phyloP scores from a whole-genome alignment of 2,113 vertebrate genomes.

The Anser brachyrhynchus region DNA sequence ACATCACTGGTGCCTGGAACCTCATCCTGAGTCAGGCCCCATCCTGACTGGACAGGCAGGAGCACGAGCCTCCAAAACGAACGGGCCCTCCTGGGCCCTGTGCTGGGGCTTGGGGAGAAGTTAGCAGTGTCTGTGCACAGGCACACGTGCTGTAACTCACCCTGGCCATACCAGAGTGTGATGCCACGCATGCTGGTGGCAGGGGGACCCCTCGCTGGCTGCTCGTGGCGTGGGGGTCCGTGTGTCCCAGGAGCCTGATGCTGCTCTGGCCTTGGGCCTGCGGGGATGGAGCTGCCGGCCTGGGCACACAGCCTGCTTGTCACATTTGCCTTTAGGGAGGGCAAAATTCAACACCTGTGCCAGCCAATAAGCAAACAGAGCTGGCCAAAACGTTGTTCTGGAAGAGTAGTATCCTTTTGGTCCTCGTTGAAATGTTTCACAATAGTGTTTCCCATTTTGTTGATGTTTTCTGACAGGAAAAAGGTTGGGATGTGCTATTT shows the following conservation, averaged over 20 bases:
- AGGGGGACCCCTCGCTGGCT: fast-evolving
- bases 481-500: background rate
- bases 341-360: background rate
- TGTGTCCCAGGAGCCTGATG: fast-evolving
- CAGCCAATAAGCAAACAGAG: background rate
- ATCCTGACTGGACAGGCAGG: background rate
- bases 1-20: background rate
- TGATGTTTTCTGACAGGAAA: background rate
- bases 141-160: background rate
- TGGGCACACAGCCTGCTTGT: background rate
- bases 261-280: fast-evolving
- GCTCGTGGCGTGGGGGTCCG: fast-evolving
- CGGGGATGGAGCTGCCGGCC: background rate
- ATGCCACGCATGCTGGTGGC: background rate
- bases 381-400: background rate
- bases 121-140: background rate
- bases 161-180: background rate
- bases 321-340: background rate
- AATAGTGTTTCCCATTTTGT: background rate
- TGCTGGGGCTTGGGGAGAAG: background rate
- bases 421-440: background rate
- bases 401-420: background rate
- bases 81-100: fast-evolving
- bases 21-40: no score
- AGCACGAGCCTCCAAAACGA: background rate